These are phyloP conservation scores for Melanotaenia nigrans DNA, from an alignment of 2,797 vertebrate genomes.

Conservation along the genomic window DNA sequence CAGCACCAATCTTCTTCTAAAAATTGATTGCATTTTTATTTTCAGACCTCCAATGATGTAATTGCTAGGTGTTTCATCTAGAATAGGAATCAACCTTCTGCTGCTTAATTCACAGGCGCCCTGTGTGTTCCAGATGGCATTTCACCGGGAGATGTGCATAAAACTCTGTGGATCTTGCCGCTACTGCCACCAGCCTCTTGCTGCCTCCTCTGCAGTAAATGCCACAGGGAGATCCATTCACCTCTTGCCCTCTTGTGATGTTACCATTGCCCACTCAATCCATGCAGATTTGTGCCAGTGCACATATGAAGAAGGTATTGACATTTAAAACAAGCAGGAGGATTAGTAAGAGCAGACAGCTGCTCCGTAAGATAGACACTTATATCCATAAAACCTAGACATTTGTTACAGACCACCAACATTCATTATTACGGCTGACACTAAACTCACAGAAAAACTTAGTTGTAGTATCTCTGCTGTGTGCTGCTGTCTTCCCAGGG, in stretches of 20 bases:
- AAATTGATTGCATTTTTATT: neutral
- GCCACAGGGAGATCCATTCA: slow-evolving; percentile 39
- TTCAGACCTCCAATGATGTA: slow-evolving; percentile 27
- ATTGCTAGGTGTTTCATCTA: slow-evolving; percentile 40
- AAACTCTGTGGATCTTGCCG: slow-evolving; percentile 48
- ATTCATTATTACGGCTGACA: slow-evolving; percentile 42
- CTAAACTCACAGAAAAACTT: slow-evolving; percentile 3
- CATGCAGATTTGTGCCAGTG: slow-evolving; percentile 57
- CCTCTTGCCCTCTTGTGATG: slow-evolving; percentile 34
- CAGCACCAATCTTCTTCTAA: slow-evolving; percentile 13
- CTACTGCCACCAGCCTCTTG: slow-evolving; percentile 40
- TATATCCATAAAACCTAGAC: slow-evolving; percentile 63
- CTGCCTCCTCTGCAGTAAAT: slow-evolving; percentile 18
- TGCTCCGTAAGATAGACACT: slow-evolving; percentile 71
- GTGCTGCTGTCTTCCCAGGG: slow-evolving; percentile 23
- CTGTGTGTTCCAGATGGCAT: slow-evolving; percentile 67
- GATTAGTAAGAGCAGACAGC: slow-evolving; percentile 69
- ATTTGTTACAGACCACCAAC: slow-evolving; percentile 35
- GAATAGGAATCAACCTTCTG: slow-evolving; percentile 43
- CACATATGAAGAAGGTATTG: slow-evolving; percentile 69
- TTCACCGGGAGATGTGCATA: slow-evolving; percentile 58
- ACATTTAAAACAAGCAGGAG: slow-evolving; percentile 74
- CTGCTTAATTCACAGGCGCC: slow-evolving; percentile 64
- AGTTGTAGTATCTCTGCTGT: neutral
- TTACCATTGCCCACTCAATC: slow-evolving; percentile 56